Conservation (phyloP, 2,888 invertebrate species). For the Ashinkailepas kermadecensis region DNA sequence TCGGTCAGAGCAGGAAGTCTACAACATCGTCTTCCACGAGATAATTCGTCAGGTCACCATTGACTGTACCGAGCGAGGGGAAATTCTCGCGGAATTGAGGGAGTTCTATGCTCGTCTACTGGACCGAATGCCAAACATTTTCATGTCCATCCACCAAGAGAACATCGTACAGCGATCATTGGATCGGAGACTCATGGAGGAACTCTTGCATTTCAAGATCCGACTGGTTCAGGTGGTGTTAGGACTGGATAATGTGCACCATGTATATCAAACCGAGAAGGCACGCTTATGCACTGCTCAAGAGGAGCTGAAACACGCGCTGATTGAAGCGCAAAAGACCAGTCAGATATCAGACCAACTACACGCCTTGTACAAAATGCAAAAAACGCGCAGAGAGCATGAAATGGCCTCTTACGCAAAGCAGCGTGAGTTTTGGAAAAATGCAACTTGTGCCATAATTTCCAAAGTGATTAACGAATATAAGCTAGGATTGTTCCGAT, state of each 20-base stretch:
- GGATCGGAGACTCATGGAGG: neutral
- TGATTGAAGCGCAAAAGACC: neutral
- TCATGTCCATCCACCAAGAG: neutral
- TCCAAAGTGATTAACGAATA: neutral
- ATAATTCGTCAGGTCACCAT: constrained; percentile 3
- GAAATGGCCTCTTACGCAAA: neutral
- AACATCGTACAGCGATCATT: neutral
- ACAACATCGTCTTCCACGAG: constrained; percentile 19
- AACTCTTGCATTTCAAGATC: constrained; percentile 3
- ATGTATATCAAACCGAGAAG: neutral
- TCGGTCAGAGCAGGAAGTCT: neutral
- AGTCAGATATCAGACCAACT: neutral
- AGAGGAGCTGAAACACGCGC: constrained; percentile 11
- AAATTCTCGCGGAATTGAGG: neutral
- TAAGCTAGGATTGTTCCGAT: neutral
- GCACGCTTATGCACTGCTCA: neutral
- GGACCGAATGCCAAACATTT: neutral
- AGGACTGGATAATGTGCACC: neutral
- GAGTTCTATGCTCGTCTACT: constrained; percentile 4
- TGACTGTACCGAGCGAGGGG: neutral
- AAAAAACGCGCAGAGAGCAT: neutral
- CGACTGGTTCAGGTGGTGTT: constrained; percentile 17
- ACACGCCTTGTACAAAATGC: neutral
- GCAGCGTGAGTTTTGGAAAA: constrained; percentile 11
- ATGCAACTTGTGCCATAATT: neutral